Percentiles rank a stretch among this genome's conserved stretches.
phyloP scores from a whole-genome alignment of 2,113 vertebrate species.

The Pangasianodon gigas region DNA sequence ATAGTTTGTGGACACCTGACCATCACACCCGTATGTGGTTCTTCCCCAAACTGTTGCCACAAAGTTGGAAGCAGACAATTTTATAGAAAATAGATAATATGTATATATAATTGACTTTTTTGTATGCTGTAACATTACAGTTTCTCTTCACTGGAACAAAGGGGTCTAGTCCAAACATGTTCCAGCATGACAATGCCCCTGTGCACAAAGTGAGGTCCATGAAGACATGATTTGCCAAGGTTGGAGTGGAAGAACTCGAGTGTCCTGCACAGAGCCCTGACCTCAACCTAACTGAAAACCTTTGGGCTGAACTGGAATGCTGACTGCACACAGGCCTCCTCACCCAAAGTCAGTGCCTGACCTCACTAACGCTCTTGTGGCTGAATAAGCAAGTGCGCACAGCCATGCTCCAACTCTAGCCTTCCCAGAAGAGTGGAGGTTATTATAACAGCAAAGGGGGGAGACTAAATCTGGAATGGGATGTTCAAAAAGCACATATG shows the following conservation, averaged over 20 bases:
- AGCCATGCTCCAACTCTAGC: background rate
- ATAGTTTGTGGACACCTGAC: background rate
- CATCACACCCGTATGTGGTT: background rate
- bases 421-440: background rate
- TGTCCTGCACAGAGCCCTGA: background rate
- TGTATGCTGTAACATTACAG: background rate
- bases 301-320: background rate
- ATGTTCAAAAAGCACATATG: background rate
- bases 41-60: background rate
- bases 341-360: background rate
- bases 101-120: background rate
- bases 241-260: background rate
- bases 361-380: background rate
- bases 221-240: background rate
- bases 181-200: background rate
- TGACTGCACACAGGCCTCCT: background rate
- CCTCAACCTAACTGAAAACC: background rate
- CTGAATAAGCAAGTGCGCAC: background rate
- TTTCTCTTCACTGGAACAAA: background rate
- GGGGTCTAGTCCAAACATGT: background rate
- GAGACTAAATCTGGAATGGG: background rate
- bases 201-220: background rate
- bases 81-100: background rate
- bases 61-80: background rate
- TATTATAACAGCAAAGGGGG: background rate